Evolutionary conservation across 2,888 invertebrate genomes (phyloP), one percentile per base, ranked within the genome.

Genomic region (Chouioia cunea): DNA sequence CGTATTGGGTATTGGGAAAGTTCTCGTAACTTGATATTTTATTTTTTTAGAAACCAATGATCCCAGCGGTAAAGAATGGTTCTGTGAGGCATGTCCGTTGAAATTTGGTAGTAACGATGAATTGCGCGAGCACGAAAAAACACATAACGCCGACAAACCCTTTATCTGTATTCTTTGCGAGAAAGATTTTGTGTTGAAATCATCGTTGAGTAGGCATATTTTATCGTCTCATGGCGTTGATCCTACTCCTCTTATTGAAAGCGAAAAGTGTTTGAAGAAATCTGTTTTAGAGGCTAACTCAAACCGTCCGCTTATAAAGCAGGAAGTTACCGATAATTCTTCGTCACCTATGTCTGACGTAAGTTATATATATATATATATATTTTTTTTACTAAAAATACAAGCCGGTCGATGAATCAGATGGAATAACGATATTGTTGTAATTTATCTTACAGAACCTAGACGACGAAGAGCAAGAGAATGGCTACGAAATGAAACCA

Each of bases 91-190:
- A 12, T 85, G 85, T 48, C 81, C 83, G 0, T 76, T 81, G 44
- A 80, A 76, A 70, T 86, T 85, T 44, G 76, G 77, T 0, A 80
- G 82, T 0, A 73, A 81, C 2, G 82, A 82, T 2, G 77, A 75
- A 44, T 73, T 85, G 12, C 82, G 82, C 53, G 80, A 85, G 12
- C 85, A 86, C 65, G 84, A 83, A 71, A 70, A 74, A 10, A 76
- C 74, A 4, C 85, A 86, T 69, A 81, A 84, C 46, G 77, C 78
- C 10, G 79, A 81, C 62, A 86, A 82, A 66, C 86, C 86, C 1
- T 88, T 85, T 75, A 80, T 86, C 36, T 89, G 89, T 78, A 80
- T 89, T 62, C 76, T 89, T n/a, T 89, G 89, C 75, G 87, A 88
- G 62, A 84, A 85, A 74, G 86, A 86, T 70, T 88, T 89, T 71